phyloP scores from a whole-genome alignment of 2,113 vertebrate genomes.

The Coptodon rendalli region DNA sequence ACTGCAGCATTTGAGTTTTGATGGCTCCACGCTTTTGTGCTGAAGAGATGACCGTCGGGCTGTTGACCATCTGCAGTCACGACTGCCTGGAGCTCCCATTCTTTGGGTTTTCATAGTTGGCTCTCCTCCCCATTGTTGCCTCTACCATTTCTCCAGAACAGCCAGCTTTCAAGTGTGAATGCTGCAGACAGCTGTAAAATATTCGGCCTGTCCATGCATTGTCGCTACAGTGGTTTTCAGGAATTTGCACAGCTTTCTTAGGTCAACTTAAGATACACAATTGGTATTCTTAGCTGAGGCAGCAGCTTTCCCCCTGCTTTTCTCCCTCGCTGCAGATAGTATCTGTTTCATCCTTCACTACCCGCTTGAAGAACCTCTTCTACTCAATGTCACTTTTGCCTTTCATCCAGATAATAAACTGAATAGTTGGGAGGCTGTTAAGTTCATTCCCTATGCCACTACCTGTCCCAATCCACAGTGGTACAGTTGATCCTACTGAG shows the following conservation, averaged over 20 bases:
- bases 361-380: conserved; percentile 4
- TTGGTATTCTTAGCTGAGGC: conserved; percentile 23
- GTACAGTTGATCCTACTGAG: not conserved
- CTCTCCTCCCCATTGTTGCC: not conserved
- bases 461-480: not conserved
- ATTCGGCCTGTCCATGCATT: not conserved
- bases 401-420: conserved; percentile 23
- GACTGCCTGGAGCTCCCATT: conserved; percentile 3
- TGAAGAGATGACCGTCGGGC: not conserved
- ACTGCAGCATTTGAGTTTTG: not conserved
- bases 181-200: conserved; percentile 18
- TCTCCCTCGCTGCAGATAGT: not conserved
- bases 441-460: not conserved
- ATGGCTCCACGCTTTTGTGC: not conserved
- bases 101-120: not conserved
- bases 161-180: conserved; percentile 5
- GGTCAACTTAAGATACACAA: conserved; percentile 9
- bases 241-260: conserved; percentile 13
- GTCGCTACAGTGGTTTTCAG: not conserved
- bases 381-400: conserved; percentile 15
- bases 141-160: not conserved
- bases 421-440: not conserved
- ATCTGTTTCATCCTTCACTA: conserved; percentile 15
- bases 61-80: conserved; percentile 12
- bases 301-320: not conserved